Evolutionary conservation across 2,113 vertebrate species (phyloP).

Genomic region (Daubentonia madagascariensis): DNA sequence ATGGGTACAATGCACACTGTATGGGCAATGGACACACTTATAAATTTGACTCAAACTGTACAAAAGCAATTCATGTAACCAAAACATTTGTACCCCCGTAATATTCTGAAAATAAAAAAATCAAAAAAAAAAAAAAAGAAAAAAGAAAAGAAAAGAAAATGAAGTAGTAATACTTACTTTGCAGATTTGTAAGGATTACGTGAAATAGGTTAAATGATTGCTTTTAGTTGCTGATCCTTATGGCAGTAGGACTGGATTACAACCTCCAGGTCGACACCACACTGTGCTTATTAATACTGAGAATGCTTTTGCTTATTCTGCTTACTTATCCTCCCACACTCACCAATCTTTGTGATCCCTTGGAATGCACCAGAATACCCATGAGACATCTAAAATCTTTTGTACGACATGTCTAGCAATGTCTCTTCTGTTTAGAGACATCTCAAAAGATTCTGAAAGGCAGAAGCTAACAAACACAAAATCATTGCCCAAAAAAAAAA

Average conservation of each 20-base stretch:
- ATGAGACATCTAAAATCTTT: background rate
- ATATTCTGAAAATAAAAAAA: too few species aligned
- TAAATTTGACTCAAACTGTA: too few species aligned
- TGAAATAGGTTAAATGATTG: background rate
- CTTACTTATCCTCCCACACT: background rate
- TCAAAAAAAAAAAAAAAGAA: too few species aligned
- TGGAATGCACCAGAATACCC: background rate
- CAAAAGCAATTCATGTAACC: too few species aligned
- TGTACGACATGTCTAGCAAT: background rate
- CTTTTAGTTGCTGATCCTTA: background rate
- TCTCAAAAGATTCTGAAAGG: background rate
- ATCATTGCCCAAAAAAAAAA: background rate
- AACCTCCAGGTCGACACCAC: background rate
- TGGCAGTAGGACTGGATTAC: background rate
- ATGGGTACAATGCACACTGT: too few species aligned
- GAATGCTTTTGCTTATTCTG: background rate
- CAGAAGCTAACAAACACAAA: background rate
- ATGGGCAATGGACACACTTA: too few species aligned
- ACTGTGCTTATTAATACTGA: background rate
- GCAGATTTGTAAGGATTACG: background rate
- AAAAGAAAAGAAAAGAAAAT: too few species aligned
- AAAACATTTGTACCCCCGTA: too few species aligned
- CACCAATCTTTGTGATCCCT: background rate
- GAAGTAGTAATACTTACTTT: background rate
- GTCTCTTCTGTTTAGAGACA: background rate